These are phyloP conservation scores for Tridacna crocea DNA, from an alignment of 2,888 invertebrate genomes.

Conservation along the genomic window DNA sequence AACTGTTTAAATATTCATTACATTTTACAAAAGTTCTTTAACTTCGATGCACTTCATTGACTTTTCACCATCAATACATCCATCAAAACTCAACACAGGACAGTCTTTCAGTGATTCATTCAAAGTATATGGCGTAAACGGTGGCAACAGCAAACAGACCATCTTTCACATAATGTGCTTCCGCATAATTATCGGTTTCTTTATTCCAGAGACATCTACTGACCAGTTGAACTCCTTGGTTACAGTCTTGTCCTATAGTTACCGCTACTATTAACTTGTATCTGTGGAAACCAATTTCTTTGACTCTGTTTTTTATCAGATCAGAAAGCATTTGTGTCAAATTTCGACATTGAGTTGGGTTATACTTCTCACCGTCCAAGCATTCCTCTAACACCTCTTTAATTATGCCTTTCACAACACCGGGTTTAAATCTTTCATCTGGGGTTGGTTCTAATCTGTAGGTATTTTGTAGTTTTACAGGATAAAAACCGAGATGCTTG, in stretches of 20 bases:
- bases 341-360: conserved; percentile 73
- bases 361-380: conserved; percentile 78
- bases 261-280: conserved; percentile 80
- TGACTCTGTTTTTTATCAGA: conserved; percentile 77
- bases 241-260: conserved; percentile 75
- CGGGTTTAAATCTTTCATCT: conserved; percentile 73
- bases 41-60: no score
- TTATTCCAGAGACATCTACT: conserved; percentile 79
- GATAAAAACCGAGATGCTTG: conserved; percentile 64
- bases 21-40: no score
- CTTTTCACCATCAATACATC: no score
- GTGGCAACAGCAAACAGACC: conserved; percentile 78
- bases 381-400: conserved; percentile 73
- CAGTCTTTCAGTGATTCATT: conserved; percentile 46
- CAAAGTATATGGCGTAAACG: conserved; percentile 79
- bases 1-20: no score
- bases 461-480: conserved; percentile 74
- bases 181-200: conserved; percentile 78
- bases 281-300: conserved; percentile 75
- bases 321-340: conserved; percentile 77
- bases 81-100: no score
- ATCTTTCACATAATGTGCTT: conserved; percentile 71
- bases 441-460: conserved; percentile 73
- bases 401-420: conserved; percentile 69
- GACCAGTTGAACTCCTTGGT: conserved; percentile 74